Evolutionary conservation across 1,140 invertebrate genomes (phyloP), one percentile per base, ranked within the genome.

Genomic region (Drosophila sp.): DNA sequence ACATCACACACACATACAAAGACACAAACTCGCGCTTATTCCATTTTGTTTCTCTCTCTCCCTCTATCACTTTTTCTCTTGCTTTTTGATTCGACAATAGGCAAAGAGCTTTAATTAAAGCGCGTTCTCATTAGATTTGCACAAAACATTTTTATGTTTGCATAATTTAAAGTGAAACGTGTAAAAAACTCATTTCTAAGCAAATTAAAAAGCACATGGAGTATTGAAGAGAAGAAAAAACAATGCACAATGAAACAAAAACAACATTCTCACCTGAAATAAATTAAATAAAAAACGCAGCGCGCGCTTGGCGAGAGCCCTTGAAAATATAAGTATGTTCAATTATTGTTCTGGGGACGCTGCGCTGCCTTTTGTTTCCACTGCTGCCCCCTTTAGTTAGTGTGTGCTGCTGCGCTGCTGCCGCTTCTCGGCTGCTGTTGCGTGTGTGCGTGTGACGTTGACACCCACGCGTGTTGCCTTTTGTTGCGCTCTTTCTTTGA

Each of bases 221-320:
- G 45, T 48, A n/a, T 14, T 13, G 27, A 2, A 51, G 41, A 16
- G 21, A 51, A 13, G 34, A 32, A 34, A 54, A 43, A 36, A 36
- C 13, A 54, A 38, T 38, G 13, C 53, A 40, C 7, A 48, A 8
- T 13, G n/a, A n/a, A 59, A 46, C 29, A 46, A 59, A 27, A 58
- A 38, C 16, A 53, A 38, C 1, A 25, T 70, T 61, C 64, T 67
- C 32, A 76, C 73, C 73, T 76, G 50, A 27, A 72, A 76, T 63
- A 72, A 72, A 61, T 72, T 61, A 59, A 76, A 76, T 72, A 62
- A 56, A 67, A 72, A 76, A 59, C 58, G 46, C 32, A 64, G 32
- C 32, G 46, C 25, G 48, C 50, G 34, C 57, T 72, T 54, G 41
- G 41, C 27, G 50, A 62, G 62, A 66, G 62, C 70, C 70, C 70